These are phyloP conservation scores for Chrysotoxum bicinctum DNA, from an alignment of 2,888 invertebrate species.

Conservation along the genomic window DNA sequence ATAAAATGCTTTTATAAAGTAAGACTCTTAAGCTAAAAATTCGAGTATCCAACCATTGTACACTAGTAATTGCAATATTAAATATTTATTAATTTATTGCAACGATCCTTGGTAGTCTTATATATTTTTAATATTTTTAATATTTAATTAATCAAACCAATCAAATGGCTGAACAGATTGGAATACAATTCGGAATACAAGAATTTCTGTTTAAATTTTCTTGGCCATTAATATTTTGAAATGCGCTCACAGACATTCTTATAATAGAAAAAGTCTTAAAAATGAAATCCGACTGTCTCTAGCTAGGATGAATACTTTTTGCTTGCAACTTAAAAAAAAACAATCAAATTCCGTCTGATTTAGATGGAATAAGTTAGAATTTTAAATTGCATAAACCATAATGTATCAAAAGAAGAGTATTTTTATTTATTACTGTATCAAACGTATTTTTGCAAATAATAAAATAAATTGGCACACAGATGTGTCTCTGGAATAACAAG, in stretches of 20 bases:
- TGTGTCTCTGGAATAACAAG: slow-evolving; percentile 56
- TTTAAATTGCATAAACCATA: not conserved
- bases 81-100: no score
- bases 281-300: not conserved
- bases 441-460: not conserved
- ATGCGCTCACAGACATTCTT: not conserved
- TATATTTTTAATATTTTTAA: no score
- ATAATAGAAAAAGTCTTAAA: not conserved
- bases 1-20: no score
- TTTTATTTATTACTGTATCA: not conserved
- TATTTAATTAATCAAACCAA: no score
- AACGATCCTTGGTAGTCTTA: no score
- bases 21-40: no score
- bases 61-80: no score
- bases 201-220: not conserved
- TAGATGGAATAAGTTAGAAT: not conserved
- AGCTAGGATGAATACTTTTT: no score
- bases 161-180: no score
- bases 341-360: not conserved
- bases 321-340: not conserved
- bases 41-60: no score
- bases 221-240: not conserved
- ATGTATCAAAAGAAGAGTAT: not conserved
- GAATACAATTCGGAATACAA: no score
- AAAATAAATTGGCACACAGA: slow-evolving; percentile 46